These are phyloP conservation scores for Cheilosia soror DNA, from an alignment of 2,888 invertebrate genomes.

Conservation along the genomic window DNA sequence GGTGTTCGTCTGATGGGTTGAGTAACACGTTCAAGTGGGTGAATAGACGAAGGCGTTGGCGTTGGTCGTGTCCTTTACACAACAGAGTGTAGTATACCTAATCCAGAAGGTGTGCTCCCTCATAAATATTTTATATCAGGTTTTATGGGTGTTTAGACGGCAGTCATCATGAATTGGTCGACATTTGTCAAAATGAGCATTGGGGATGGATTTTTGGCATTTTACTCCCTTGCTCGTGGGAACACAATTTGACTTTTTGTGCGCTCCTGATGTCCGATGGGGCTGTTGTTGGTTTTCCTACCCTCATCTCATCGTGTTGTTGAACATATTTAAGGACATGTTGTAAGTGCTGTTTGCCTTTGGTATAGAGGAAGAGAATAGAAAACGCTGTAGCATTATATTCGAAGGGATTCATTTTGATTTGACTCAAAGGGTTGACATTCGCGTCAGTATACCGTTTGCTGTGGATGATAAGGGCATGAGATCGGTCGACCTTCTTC, in stretches of 20 bases:
- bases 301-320: background rate
- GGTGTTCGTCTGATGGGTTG: constrained; percentile 4
- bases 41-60: constrained; percentile 7
- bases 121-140: constrained; percentile 67
- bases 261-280: constrained; percentile 29
- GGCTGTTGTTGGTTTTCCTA: constrained; percentile 12
- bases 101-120: constrained; percentile 67
- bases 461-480: background rate
- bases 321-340: constrained; percentile 40
- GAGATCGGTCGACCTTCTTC: constrained; percentile 42
- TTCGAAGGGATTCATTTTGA: constrained; percentile 47
- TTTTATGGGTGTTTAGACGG: constrained; percentile 68
- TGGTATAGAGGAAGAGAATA: background rate
- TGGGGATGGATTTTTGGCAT: constrained; percentile 34
- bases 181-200: constrained; percentile 64
- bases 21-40: constrained; percentile 46
- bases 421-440: constrained; percentile 50
- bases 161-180: constrained; percentile 70
- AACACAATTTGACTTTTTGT: constrained; percentile 22
- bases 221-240: background rate
- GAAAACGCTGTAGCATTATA: constrained; percentile 36
- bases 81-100: constrained; percentile 21
- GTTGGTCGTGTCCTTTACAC: background rate
- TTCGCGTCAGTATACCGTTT: constrained; percentile 9
- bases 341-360: constrained; percentile 13